Conservation (phyloP, 2,888 invertebrate genomes). For the Sinodicranocentrus sp. region DNA sequence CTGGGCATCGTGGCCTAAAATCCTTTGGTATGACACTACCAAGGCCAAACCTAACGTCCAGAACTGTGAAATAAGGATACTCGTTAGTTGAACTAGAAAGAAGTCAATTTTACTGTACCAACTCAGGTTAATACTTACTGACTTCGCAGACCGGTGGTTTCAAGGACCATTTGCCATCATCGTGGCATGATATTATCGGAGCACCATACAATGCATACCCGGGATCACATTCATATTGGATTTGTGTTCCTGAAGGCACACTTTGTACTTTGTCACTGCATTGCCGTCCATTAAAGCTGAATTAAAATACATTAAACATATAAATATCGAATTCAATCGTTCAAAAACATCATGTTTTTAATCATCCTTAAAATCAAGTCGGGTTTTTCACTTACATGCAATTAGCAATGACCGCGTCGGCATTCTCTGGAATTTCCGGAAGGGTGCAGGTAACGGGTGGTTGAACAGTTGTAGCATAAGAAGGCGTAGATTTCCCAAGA, state of each 20-base stretch:
- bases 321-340: too few relatives aligned
- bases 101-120: neutral
- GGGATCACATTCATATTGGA: slow-evolving; percentile 72
- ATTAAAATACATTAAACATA: too few relatives aligned
- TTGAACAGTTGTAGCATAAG: slow-evolving; percentile 21
- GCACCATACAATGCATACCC: slow-evolving; percentile 75
- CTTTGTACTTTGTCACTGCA: slow-evolving; percentile 39
- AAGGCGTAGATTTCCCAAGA: neutral
- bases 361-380: too few relatives aligned
- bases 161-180: slow-evolving; percentile 72
- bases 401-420: slow-evolving; percentile 72
- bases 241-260: slow-evolving; percentile 65
- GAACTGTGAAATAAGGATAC: slow-evolving; percentile 48
- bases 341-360: too few relatives aligned
- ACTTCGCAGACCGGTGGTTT: slow-evolving; percentile 74
- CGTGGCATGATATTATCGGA: slow-evolving; percentile 69
- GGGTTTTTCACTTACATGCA: slow-evolving; percentile 63
- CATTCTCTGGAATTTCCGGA: slow-evolving; percentile 74
- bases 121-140: slow-evolving; percentile 60
- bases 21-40: slow-evolving; percentile 70
- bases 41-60: slow-evolving; percentile 73
- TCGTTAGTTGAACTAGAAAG: neutral
- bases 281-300: slow-evolving; percentile 32
- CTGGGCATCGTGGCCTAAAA: slow-evolving; percentile 70
- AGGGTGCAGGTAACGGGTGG: slow-evolving; percentile 68